Evolutionary conservation across 2,113 vertebrate species (phyloP).

Genomic region (Stigmatopora argus): DNA sequence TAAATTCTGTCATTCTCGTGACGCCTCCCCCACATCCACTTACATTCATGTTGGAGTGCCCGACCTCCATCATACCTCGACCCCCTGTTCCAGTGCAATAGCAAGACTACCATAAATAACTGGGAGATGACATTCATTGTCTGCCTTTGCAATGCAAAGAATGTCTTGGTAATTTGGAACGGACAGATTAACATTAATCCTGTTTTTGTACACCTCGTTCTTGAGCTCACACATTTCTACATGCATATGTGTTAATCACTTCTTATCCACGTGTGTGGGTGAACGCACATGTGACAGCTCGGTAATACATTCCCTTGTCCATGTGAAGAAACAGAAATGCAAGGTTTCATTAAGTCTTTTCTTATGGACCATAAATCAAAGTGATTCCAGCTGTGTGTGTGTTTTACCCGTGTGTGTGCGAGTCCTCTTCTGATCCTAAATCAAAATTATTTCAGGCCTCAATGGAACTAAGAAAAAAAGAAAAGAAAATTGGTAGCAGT

Average conservation of each 20-base stretch:
- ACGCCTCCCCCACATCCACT: not conserved
- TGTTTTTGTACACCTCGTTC: not conserved
- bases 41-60: conserved; percentile 29
- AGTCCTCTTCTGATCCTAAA: conserved; percentile 1
- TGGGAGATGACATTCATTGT: conserved; percentile 40
- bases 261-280: not conserved
- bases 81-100: conserved; percentile 49
- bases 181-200: conserved; percentile 48
- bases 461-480: not conserved
- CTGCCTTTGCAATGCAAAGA: conserved; percentile 37
- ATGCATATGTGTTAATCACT: conserved; percentile 5
- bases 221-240: not conserved
- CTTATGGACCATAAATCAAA: conserved; percentile 65
- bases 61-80: conserved; percentile 40
- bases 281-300: conserved; percentile 16
- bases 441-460: conserved; percentile 3
- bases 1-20: conserved; percentile 16
- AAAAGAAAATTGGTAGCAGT: not conserved
- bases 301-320: conserved; percentile 52
- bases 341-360: conserved; percentile 65
- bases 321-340: conserved; percentile 45
- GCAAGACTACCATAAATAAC: conserved; percentile 46
- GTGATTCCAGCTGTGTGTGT: conserved; percentile 28
- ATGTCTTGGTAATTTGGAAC: conserved; percentile 37
- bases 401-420: conserved; percentile 2